Base-by-base conservation (phyloP, 1,140 invertebrate species). In the Chymomyza costata region DNA sequence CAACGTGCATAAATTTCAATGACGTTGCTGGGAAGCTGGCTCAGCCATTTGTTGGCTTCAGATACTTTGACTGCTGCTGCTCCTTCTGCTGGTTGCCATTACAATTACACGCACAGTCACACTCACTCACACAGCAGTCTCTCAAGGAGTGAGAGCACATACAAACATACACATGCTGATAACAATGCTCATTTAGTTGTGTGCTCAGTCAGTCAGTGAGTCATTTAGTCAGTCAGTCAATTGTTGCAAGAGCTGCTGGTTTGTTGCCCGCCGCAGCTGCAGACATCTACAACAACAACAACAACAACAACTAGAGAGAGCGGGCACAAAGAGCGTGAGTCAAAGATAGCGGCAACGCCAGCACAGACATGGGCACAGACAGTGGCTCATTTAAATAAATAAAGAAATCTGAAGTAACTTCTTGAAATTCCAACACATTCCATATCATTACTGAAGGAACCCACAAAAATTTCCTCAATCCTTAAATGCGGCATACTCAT, bases 341-440 rank as follows among this genome's bases (percentile, higher is more conserved):
- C 17, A 35, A n/a, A 6, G 13, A 3, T 34, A 2, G 19, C 8
- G 14, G 41, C 43, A 34, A 6, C 2, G 19, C 30, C 14, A 25
- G 7, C 31, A n/a, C 38, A 45, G 30, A 51, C 39, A 32, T 25
- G 8, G 14, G 25, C 40, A 35, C 7, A 48, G 38, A 53, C 30
- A 48, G 61, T 44, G 66, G 64, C 76, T 82, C 78, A 82, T 82
- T 82, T 82, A 82, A 82, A 82, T 82, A 82, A 82, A 82, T 82
- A 82, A 82, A 82, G 78, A 82, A 82, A 82, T 82, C 78, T 82
- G 67, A 40, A 78, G 78, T 68, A 82, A 82, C 64, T 71, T 82
- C 78, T 82, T 82, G 67, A 82, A 82, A 82, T 82, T 82, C 78
- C 78, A 82, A 82, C 71, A 80, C 78, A 82, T 73, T 82, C 78